Base-by-base conservation (phyloP, 2,113 vertebrate genomes). In the Piprites chloris region DNA sequence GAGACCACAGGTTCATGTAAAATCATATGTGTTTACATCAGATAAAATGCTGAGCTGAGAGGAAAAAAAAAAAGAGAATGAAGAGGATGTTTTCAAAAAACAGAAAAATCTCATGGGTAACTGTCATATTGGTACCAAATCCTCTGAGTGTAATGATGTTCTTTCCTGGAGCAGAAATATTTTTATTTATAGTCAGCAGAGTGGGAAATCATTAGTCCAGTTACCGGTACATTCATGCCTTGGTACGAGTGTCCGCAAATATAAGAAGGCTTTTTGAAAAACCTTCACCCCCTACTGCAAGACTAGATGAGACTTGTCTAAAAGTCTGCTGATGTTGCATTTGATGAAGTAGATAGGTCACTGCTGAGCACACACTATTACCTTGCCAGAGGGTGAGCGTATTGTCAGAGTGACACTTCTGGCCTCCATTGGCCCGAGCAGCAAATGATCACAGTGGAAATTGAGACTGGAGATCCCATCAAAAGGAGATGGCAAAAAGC, bases 261-360 rank as follows among this genome's bases (percentile, higher is more conserved):
- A 61, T 4, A 35, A 88, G 78, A 32, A 37, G 26, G 66, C 74
- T 86, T 86, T 92, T 46, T 81, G 68, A 84, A 91, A 95, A 94
- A 84, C 56, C 55, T 65, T 80, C 86, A 67, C 59, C 17, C 17
- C 0, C 47, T 71, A 37, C 53, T 84, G 76, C 35, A 90, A 77
- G 56, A 72, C 68, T 61, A 59, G 83, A 93, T 81, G 83, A 92
- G 80, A 95, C 52, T 87, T 58, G 63, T 52, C 58, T 58, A 49
- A 47, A 88, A 89, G 76, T 73, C 52, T 68, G 37, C 62, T 53
- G 65, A n/a, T 59, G 56, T 19, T 32, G 30, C 44, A 56, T 63
- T 80, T 90, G 86, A 89, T 58, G 90, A 93, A 90, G 72, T 85
- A 93, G 87, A 85, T 26, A 33, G 81, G 94, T 88, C 85, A 90